Percentiles rank a stretch among this genome's conserved stretches.
Evolutionary conservation across 2,797 vertebrate genomes (phyloP).

Genomic region (Dicrostonyx torquatus): DNA sequence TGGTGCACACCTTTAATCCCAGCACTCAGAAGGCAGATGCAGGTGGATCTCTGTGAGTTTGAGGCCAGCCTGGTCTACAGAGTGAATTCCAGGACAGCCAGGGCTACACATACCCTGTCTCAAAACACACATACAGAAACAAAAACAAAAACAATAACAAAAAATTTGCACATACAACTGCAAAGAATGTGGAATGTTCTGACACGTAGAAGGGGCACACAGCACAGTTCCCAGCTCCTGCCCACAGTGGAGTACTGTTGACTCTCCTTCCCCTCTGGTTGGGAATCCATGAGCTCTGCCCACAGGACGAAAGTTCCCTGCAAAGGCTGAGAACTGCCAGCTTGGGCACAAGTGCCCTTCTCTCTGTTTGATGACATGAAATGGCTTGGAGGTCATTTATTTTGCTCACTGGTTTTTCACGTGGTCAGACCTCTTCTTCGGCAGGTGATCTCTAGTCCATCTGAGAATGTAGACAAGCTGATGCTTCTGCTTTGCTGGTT

Average conservation of each 20-base stretch:
- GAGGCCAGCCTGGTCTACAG: not conserved
- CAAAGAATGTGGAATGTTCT: not conserved
- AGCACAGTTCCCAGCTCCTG: not conserved
- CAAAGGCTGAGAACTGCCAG: not conserved
- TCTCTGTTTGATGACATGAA: not conserved
- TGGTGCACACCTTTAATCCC: not conserved
- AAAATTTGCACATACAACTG: not conserved
- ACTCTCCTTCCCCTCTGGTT: not conserved
- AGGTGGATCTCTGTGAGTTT: not conserved
- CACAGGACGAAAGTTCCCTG: too few relatives aligned
- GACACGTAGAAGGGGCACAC: not conserved
- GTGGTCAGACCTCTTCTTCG: not conserved
- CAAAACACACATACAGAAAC: too few relatives aligned
- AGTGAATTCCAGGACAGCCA: not conserved
- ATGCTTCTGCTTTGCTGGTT: not conserved
- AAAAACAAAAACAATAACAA: too few relatives aligned
- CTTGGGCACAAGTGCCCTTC: not conserved
- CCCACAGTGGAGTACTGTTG: not conserved
- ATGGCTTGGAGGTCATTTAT: not conserved
- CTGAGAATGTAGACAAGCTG: not conserved
- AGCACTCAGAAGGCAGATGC: not conserved
- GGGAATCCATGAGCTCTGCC: not conserved
- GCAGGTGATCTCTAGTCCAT: not conserved
- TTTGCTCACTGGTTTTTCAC: not conserved
- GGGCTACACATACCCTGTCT: not conserved